Evolutionary conservation across 2,888 invertebrate species (phyloP).

Genomic region (Lottia scabra): DNA sequence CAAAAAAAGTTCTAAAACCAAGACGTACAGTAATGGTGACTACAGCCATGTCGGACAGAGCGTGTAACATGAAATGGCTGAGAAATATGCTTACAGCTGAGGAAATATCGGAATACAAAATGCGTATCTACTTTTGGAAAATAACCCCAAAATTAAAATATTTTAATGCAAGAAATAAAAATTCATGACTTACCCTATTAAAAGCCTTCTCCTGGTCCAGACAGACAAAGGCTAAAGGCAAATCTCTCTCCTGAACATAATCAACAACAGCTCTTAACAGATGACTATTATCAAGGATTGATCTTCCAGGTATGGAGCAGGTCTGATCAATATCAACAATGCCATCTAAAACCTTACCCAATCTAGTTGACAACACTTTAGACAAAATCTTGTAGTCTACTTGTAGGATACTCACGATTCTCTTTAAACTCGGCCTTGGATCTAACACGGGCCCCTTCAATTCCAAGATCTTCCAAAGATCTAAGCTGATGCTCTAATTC

Average conservation of each 20-base stretch:
- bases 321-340: too few relatives aligned
- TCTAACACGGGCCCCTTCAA: constrained; percentile 10
- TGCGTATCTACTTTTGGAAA: constrained; percentile 31
- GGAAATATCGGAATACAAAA: too few relatives aligned
- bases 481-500: too few relatives aligned
- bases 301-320: constrained; percentile 35
- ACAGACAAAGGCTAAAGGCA: constrained; percentile 32
- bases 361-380: constrained; percentile 32
- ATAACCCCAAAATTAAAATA: constrained; percentile 34
- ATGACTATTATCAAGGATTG: constrained; percentile 40
- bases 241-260: constrained; percentile 35
- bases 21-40: too few relatives aligned
- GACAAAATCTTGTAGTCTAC: constrained; percentile 40
- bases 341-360: constrained; percentile 27
- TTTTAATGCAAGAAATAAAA: constrained; percentile 29
- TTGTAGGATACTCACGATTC: constrained; percentile 13
- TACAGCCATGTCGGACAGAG: too few relatives aligned
- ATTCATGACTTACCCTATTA: constrained; percentile 36
- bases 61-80: too few relatives aligned
- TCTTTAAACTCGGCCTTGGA: constrained; percentile 10
- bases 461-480: too few relatives aligned
- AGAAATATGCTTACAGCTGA: too few relatives aligned
- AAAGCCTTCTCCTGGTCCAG: constrained; percentile 46
- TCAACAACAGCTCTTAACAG: constrained; percentile 34
- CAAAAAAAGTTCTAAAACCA: too few relatives aligned